Conservation (phyloP, 1,140 invertebrate genomes). For the Papilio aristodemus region DNA sequence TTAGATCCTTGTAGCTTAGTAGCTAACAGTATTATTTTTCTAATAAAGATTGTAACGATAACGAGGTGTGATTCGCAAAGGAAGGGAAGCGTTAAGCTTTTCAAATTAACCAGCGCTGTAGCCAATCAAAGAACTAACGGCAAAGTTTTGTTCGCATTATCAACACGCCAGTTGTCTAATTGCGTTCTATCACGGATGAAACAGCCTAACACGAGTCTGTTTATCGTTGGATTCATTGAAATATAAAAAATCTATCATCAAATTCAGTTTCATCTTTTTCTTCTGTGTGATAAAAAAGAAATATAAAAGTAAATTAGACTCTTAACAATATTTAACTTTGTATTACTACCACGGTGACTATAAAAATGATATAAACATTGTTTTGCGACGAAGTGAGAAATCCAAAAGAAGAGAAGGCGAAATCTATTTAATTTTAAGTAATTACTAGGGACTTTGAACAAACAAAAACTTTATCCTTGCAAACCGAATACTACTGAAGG, state of each 20-base stretch:
- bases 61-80: conserved; percentile 6
- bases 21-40: neutral
- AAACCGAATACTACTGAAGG: conserved; percentile 4
- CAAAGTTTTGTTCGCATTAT: conserved; percentile 11
- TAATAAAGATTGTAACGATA: neutral
- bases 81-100: conserved; percentile 11
- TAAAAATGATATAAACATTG: no score
- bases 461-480: neutral
- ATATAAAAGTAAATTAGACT: no score
- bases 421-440: conserved; percentile 14
- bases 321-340: no score
- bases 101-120: conserved; percentile 1
- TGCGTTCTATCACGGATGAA: neutral
- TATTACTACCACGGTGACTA: no score
- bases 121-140: conserved; percentile 8
- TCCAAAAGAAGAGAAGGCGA: neutral
- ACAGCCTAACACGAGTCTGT: neutral
- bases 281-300: no score
- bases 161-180: conserved; percentile 11
- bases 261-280: no score
- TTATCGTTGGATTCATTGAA: neutral
- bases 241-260: neutral
- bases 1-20: neutral
- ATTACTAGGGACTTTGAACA: neutral
- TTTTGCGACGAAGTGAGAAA: no score